Percentiles rank a stretch among this genome's conserved stretches.
Evolutionary conservation across 2,888 invertebrate genomes (phyloP).

Genomic region (Trichopria drosophilae): DNA sequence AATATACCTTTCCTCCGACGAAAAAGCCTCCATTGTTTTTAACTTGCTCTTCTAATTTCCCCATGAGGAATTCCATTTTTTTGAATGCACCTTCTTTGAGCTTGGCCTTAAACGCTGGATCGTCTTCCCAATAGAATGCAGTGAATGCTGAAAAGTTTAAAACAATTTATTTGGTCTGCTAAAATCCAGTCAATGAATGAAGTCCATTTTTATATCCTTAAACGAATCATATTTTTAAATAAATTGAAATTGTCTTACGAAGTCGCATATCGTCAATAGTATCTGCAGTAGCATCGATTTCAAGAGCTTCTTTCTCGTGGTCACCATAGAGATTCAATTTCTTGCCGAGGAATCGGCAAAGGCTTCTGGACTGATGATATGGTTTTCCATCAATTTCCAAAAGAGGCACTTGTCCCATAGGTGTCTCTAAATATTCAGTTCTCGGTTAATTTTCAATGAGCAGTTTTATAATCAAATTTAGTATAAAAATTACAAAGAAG

Average conservation of each 20-base stretch:
- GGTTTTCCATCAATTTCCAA: slow-evolving; percentile 58
- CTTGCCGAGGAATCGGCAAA: slow-evolving; percentile 62
- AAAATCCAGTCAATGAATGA: no score
- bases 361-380: slow-evolving; percentile 59
- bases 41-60: slow-evolving; percentile 45
- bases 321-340: slow-evolving; percentile 59
- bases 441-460: slow-evolving; percentile 40
- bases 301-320: slow-evolving; percentile 60
- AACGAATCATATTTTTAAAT: not conserved
- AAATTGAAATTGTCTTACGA: slow-evolving; percentile 50
- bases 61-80: slow-evolving; percentile 39
- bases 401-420: slow-evolving; percentile 59
- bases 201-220: no score
- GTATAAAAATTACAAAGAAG: no score
- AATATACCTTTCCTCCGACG: slow-evolving; percentile 48
- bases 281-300: slow-evolving; percentile 59
- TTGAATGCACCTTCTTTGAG: slow-evolving; percentile 43
- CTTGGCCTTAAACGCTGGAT: slow-evolving; percentile 41
- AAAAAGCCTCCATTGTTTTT: slow-evolving; percentile 50
- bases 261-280: slow-evolving; percentile 60
- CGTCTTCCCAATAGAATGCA: slow-evolving; percentile 46
- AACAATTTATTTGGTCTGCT: no score
- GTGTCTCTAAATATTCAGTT: no score
- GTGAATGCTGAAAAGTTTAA: no score
- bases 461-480: no score